phyloP scores from a whole-genome alignment of 2,113 vertebrate genomes.

The Polypterus senegalus region DNA sequence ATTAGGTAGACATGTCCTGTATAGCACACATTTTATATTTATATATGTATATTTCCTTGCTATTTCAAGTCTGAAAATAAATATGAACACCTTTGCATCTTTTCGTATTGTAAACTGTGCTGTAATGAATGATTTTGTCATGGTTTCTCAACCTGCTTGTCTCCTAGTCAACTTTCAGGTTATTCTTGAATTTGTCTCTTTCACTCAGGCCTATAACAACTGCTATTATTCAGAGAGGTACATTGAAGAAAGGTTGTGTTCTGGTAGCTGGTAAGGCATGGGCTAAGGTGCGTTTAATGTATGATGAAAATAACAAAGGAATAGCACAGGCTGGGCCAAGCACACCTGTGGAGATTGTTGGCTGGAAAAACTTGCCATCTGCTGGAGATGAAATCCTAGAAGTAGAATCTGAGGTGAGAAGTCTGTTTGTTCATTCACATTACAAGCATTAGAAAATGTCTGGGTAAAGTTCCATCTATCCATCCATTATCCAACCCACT shows the following conservation, averaged over 20 bases:
- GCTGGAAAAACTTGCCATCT: conserved; percentile 85
- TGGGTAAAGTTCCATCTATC: no score
- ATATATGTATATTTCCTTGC: no score
- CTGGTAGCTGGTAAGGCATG: conserved; percentile 79
- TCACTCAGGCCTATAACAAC: conserved; percentile 60
- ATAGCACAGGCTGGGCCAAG: conserved; percentile 60
- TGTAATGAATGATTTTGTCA: no score
- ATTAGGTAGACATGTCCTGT: no score
- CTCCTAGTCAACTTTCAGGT: no score
- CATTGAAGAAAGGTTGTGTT: conserved; percentile 62
- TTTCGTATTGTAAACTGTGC: background rate
- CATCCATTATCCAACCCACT: no score
- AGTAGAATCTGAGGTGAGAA: conserved; percentile 81
- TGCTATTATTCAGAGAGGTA: conserved; percentile 77
- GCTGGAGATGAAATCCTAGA: conserved; percentile 82
- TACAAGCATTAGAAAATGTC: no score
- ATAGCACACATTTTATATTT: no score
- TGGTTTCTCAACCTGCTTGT: no score
- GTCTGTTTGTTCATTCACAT: no score
- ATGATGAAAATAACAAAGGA: conserved; percentile 64
- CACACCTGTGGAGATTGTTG: conserved; percentile 69
- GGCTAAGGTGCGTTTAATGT: conserved; percentile 85
- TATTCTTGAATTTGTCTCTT: background rate
- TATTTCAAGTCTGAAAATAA: background rate
- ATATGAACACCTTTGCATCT: background rate